Conservation (phyloP, 2,113 vertebrate genomes). For the Tursiops truncatus region DNA sequence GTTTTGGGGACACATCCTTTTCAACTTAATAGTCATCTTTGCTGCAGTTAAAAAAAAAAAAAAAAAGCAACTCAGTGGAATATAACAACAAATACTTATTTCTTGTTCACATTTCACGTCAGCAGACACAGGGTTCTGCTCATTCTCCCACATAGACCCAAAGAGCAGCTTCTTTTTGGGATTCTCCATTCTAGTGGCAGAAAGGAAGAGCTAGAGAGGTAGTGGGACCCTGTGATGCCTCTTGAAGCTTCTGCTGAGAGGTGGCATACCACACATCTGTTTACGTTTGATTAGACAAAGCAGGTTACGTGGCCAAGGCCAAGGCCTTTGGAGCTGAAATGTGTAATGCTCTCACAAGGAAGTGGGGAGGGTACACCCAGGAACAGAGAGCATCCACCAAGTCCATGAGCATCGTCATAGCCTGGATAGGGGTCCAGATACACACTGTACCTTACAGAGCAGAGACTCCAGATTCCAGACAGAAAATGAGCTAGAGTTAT, state of each 20-base stretch:
- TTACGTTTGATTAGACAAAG: background rate
- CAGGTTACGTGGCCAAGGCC: background rate
- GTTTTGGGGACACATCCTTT: constrained; percentile 11
- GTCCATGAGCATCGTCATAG: background rate
- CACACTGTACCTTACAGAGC: background rate
- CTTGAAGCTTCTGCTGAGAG: background rate
- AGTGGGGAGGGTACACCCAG: background rate
- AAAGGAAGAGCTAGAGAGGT: background rate
- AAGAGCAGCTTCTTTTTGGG: background rate
- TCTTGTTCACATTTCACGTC: constrained; percentile 21
- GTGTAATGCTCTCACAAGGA: background rate
- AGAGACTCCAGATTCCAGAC: background rate
- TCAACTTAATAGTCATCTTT: constrained; percentile 29
- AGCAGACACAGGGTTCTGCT: background rate
- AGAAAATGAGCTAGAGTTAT: background rate
- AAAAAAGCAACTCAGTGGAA: background rate
- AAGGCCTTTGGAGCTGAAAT: background rate
- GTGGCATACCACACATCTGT: background rate
- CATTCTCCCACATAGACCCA: background rate
- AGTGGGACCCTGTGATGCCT: background rate
- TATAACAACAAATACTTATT: constrained; percentile 18
- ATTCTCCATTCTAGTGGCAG: background rate
- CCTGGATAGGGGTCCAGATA: background rate
- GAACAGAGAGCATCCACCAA: background rate
- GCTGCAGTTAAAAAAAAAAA: background rate